Percentiles rank a stretch among this genome's conserved stretches.
phyloP scores from a whole-genome alignment of 2,797 vertebrate species.

The Brachymystax lenok region DNA sequence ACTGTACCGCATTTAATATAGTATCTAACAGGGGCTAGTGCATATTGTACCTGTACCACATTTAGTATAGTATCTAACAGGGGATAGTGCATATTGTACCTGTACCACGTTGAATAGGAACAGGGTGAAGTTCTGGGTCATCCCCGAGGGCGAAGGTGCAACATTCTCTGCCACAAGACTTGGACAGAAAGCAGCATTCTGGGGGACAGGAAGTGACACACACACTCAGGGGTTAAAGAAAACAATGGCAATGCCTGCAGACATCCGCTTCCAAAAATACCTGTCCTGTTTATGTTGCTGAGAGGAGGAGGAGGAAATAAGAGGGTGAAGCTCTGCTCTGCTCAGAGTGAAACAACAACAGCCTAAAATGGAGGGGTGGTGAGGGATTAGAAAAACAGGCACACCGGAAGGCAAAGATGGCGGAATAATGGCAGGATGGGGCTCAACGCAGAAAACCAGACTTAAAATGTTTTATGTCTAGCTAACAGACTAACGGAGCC shows the following conservation, averaged over 20 bases:
- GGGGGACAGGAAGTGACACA: constrained; percentile 67
- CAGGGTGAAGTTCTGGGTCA: constrained; percentile 79
- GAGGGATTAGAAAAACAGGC: constrained; percentile 69
- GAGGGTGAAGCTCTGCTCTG: constrained; percentile 45
- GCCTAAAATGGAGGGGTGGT: constrained; percentile 63
- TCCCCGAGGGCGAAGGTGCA: constrained; percentile 80
- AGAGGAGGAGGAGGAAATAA: constrained; percentile 58
- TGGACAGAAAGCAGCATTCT: constrained; percentile 85
- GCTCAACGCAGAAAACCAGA: constrained; percentile 29
- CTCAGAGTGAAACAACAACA: constrained; percentile 56
- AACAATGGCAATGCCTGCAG: constrained; percentile 61
- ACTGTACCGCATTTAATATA: not conserved
- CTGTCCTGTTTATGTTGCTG: constrained; percentile 74
- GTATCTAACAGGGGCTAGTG: not conserved
- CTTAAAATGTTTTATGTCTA: not conserved
- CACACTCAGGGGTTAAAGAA: constrained; percentile 56
- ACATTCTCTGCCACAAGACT: constrained; percentile 72
- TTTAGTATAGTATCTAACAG: not conserved
- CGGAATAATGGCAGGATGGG: constrained; percentile 7
- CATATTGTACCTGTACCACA: not conserved
- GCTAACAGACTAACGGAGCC: not conserved
- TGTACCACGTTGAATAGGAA: constrained; percentile 76
- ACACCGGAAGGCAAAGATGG: constrained; percentile 43
- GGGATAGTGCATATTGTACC: constrained; percentile 43
- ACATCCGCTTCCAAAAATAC: constrained; percentile 59